A percentile compares a stretch with the other conserved stretches of the same genome.
Conservation (phyloP, 2,113 vertebrate species). For the Aplodontia rufa region DNA sequence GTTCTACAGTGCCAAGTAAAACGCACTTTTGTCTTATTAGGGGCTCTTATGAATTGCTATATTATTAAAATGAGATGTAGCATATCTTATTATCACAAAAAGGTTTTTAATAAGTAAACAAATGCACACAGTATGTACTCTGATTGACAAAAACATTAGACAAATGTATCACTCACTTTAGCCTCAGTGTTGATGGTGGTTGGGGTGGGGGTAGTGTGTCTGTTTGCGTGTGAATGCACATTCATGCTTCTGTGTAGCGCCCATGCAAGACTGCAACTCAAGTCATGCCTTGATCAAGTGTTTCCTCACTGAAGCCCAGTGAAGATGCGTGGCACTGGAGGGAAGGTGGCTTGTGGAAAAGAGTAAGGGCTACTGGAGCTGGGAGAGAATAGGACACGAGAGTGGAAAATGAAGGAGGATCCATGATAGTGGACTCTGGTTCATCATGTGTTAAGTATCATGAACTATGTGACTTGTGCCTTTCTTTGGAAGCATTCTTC, state of each 20-base stretch:
- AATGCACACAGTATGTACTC: neutral
- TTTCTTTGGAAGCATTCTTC: neutral
- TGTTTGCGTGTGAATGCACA: neutral
- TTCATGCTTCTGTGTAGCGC: neutral
- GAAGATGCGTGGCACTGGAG: neutral
- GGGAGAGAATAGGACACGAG: neutral
- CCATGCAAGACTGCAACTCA: neutral
- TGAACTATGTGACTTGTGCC: neutral
- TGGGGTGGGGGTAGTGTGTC: neutral
- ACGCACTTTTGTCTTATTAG: neutral
- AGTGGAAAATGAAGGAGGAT: neutral
- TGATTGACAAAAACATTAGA: neutral
- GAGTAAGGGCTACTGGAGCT: neutral
- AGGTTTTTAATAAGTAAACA: constrained; percentile 4
- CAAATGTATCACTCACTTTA: neutral
- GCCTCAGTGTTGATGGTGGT: neutral
- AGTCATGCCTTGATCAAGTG: neutral
- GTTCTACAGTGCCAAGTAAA: neutral
- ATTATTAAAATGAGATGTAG: constrained; percentile 22
- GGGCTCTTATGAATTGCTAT: neutral
- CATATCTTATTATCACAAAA: neutral
- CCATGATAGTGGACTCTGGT: neutral
- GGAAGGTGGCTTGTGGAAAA: neutral
- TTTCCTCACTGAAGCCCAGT: constrained; percentile 9
- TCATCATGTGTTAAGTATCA: neutral